phyloP scores from a whole-genome alignment of 2,888 invertebrate species.

The Aporophyla lueneburgensis region DNA sequence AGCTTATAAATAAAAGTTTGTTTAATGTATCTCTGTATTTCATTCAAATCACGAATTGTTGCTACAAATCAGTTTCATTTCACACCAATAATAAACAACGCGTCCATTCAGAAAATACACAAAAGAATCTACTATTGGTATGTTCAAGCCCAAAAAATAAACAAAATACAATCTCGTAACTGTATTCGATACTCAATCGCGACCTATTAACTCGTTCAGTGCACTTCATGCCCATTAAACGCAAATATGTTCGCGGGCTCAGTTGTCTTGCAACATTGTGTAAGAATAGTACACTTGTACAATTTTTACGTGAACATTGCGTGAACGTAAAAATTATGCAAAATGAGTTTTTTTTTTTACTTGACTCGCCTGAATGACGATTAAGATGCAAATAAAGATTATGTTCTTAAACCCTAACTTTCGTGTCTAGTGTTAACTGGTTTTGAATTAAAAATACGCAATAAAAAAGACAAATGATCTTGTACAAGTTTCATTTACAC shows the following conservation, averaged over 20 bases:
- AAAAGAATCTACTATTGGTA: not conserved
- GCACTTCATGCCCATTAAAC: slow-evolving; percentile 54
- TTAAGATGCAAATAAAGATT: slow-evolving; percentile 77
- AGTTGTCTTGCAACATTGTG: slow-evolving; percentile 49
- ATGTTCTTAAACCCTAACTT: slow-evolving; percentile 57
- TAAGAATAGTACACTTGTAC: slow-evolving; percentile 48
- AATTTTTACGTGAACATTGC: slow-evolving; percentile 51
- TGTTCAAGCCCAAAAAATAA: not conserved
- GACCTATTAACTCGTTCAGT: slow-evolving; percentile 42
- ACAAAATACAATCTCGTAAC: slow-evolving; percentile 21
- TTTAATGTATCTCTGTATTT: not conserved
- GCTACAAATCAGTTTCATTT: not conserved
- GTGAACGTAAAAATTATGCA: slow-evolving; percentile 66
- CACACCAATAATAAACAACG: not conserved
- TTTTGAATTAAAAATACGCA: slow-evolving; percentile 36
- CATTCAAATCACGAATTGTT: not conserved
- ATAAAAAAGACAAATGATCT: slow-evolving; percentile 24
- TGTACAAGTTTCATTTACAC: slow-evolving; percentile 29
- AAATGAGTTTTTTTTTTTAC: too few relatives aligned
- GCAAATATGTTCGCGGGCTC: slow-evolving; percentile 42
- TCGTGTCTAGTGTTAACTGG: slow-evolving; percentile 58
- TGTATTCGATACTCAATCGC: slow-evolving; percentile 41
- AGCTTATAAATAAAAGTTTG: not conserved
- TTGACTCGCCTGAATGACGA: slow-evolving; percentile 62
- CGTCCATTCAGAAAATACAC: not conserved